A percentile compares a stretch with the other conserved stretches of the same genome.
These are phyloP conservation scores for Brachypteracias leptosomus DNA, from an alignment of 2,113 vertebrate genomes.

Conservation along the genomic window DNA sequence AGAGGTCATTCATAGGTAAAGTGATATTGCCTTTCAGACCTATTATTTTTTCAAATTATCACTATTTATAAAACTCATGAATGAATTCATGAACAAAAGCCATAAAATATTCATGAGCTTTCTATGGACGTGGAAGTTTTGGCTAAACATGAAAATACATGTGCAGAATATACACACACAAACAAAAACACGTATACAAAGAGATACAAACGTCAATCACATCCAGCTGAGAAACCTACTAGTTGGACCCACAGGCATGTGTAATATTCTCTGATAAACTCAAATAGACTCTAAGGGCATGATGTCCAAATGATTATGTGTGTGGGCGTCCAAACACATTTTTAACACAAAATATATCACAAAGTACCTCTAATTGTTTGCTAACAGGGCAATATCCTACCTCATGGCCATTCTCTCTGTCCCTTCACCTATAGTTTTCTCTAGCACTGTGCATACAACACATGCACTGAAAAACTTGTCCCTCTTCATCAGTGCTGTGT, in stretches of 20 bases:
- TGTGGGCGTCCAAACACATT: not conserved
- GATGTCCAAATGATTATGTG: not conserved
- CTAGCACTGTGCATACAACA: not conserved
- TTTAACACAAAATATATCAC: not conserved
- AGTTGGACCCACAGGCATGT: not conserved
- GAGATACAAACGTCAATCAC: not conserved
- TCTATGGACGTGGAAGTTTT: not conserved
- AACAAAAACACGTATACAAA: not conserved
- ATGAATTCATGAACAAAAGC: slow-evolving; percentile 42
- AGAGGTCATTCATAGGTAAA: slow-evolving; percentile 28
- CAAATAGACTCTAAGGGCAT: not conserved
- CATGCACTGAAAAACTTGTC: not conserved
- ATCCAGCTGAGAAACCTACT: not conserved
- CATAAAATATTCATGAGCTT: slow-evolving; percentile 35
- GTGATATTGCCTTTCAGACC: slow-evolving; percentile 27
- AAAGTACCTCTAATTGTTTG: not conserved
- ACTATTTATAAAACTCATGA: slow-evolving; percentile 46
- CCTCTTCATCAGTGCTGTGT: not conserved
- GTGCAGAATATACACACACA: not conserved
- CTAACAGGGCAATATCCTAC: not conserved
- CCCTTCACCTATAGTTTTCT: not conserved
- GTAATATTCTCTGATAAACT: not conserved
- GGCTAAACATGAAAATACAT: not conserved
- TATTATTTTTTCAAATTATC: slow-evolving; percentile 52
- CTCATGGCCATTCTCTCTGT: not conserved